A percentile compares a stretch with the other conserved stretches of the same genome.
These are phyloP conservation scores for Plecturocebus donacophilus DNA, from an alignment of 2,113 vertebrate species.

Conservation along the genomic window DNA sequence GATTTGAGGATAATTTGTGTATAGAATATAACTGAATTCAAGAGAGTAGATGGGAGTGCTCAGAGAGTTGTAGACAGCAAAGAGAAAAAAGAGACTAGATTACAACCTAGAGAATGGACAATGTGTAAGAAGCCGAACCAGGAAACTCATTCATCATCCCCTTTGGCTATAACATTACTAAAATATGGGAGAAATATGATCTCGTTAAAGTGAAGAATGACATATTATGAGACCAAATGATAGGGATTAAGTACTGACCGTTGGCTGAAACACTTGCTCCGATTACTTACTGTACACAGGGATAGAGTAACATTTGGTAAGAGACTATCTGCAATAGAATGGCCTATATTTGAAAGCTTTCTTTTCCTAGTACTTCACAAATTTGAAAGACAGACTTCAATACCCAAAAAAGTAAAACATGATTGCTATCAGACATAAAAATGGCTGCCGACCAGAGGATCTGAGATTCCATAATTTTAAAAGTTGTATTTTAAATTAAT, in stretches of 20 bases:
- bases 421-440: background rate
- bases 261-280: conserved; percentile 56
- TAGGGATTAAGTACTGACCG: conserved; percentile 71
- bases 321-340: background rate
- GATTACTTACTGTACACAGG: conserved; percentile 50
- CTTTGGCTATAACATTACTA: background rate
- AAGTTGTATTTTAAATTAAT: background rate
- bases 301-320: conserved; percentile 52
- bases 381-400: conserved; percentile 23
- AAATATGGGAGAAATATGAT: conserved; percentile 61
- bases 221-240: conserved; percentile 68
- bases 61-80: background rate
- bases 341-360: conserved; percentile 35
- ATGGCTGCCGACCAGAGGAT: background rate
- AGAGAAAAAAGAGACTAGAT: background rate
- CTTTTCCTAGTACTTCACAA: conserved; percentile 44
- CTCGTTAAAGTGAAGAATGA: conserved; percentile 70
- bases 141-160: conserved; percentile 31
- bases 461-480: background rate
- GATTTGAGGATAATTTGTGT: background rate
- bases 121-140: background rate
- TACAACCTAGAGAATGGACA: background rate
- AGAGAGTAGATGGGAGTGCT: background rate
- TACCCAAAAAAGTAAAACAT: background rate
- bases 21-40: background rate